These are phyloP conservation scores for Heloderma charlesbogerti DNA, from an alignment of 2,113 vertebrate genomes.

Conservation along the genomic window DNA sequence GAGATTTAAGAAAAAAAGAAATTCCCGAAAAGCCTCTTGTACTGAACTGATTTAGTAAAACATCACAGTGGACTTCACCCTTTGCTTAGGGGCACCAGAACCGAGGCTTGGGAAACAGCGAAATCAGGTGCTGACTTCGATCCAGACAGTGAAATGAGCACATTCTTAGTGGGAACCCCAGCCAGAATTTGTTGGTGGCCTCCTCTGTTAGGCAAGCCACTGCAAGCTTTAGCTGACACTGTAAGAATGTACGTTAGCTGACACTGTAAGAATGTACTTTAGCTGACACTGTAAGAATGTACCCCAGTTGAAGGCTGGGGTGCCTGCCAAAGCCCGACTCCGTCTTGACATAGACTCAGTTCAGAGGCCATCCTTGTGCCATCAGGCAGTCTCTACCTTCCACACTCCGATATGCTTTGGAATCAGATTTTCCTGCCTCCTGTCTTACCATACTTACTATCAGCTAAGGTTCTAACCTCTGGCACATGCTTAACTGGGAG, in stretches of 20 bases:
- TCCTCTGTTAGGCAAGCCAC: slow-evolving; percentile 43
- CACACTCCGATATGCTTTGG: not conserved
- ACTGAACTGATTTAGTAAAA: slow-evolving; percentile 13
- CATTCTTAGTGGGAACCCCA: slow-evolving; percentile 8
- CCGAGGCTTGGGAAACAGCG: not conserved
- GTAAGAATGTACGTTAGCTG: not conserved
- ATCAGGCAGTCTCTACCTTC: not conserved
- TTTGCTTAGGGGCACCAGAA: not conserved
- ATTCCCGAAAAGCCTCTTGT: slow-evolving; percentile 27
- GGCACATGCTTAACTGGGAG: not conserved
- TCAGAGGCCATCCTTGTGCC: not conserved
- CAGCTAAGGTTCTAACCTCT: not conserved
- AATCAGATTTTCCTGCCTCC: not conserved
- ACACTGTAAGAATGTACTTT: slow-evolving; percentile 12
- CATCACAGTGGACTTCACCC: not conserved
- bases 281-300: slow-evolving; percentile 4
- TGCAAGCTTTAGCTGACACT: slow-evolving; percentile 46
- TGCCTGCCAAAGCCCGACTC: not conserved
- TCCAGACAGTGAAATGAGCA: not conserved
- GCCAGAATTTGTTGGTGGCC: rapidly evolving
- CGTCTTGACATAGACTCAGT: not conserved
- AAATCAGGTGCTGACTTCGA: not conserved
- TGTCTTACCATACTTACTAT: not conserved
- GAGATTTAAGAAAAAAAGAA: not conserved
- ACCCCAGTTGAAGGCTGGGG: not conserved